These are phyloP conservation scores for Cardiocondyla obscurior DNA, from an alignment of 1,140 invertebrate species.

Conservation along the genomic window DNA sequence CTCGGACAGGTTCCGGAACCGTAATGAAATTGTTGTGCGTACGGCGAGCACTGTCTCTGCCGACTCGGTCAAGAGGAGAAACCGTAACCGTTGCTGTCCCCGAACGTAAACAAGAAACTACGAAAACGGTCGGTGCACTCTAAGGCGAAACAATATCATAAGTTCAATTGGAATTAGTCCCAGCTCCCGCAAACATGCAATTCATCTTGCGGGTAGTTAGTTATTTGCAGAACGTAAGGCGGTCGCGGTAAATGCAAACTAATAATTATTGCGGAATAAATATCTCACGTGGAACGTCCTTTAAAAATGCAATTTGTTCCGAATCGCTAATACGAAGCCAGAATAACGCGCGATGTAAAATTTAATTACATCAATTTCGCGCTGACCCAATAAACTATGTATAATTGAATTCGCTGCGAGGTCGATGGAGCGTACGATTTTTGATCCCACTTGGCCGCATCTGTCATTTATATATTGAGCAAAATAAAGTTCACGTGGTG, in stretches of 20 bases:
- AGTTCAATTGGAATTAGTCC: slow-evolving; percentile 26
- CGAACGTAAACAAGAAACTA: slow-evolving; percentile 39
- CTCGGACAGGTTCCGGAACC: neutral
- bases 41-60: neutral
- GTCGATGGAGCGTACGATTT: neutral
- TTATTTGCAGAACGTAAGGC: neutral
- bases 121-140: slow-evolving; percentile 30
- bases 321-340: neutral
- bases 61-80: slow-evolving; percentile 1
- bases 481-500: neutral
- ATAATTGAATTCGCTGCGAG: neutral
- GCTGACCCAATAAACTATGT: too few species aligned
- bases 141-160: slow-evolving; percentile 12
- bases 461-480: neutral
- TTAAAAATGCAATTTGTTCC: neutral
- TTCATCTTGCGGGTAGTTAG: neutral
- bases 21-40: slow-evolving; percentile 20
- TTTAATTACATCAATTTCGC: too few species aligned
- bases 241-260: neutral
- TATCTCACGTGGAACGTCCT: neutral
- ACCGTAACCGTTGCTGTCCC: neutral
- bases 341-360: too few species aligned
- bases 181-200: slow-evolving; percentile 12
- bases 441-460: neutral
- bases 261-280: neutral